Base-by-base conservation (phyloP, 2,888 invertebrate species). In the Rotaria magnacalcarata region DNA sequence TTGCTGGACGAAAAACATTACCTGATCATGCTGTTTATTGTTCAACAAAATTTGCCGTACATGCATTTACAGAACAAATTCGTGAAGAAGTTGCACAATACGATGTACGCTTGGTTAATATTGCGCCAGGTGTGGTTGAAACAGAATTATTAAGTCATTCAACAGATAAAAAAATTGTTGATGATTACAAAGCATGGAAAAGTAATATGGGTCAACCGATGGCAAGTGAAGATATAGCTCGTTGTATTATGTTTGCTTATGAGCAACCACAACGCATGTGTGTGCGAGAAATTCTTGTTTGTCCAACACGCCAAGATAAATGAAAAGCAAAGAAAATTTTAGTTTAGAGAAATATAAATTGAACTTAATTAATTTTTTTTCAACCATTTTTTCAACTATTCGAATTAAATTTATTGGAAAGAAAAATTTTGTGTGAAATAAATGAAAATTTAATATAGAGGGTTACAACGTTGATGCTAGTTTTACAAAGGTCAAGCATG, bases 51-150 rank as follows among this genome's bases (percentile, higher is more conserved):
- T 85, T 85, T 80, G 85, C 80, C 11, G 85, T 85, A 52, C 85
- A 85, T 27, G 85, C 85, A 27, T 52, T 85, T 56, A 80, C 52
- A 10, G 85, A 85, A 80, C 52, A 56, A 52, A 80, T 85, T 52
- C 85, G 85, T 50, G 85, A 85, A 84, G 85, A 85, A 56, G 85
- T 84, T 8, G 10, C 85, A 21, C 75, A 41, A 80, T 50, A 74
- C 27, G 60, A 85, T 27, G 85, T 85, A 24, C 85, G 85, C 19
- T 50, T 85, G 19, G 52, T 80, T 19, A 85, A 60, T 88, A 89
- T 92, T 84, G 92, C 92, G 87, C 92, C 92, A 10, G 91, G 91
- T 16, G 90, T 91, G 88, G 91, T 91, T 2, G 88, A 89, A 54
- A 91, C 91, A 19, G 89, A 90, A 85, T 89, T 92, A 16, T 87